Evolutionary conservation across 2,113 vertebrate genomes (phyloP), one percentile per base, ranked within the genome.

Genomic region (Pavo muticus): DNA sequence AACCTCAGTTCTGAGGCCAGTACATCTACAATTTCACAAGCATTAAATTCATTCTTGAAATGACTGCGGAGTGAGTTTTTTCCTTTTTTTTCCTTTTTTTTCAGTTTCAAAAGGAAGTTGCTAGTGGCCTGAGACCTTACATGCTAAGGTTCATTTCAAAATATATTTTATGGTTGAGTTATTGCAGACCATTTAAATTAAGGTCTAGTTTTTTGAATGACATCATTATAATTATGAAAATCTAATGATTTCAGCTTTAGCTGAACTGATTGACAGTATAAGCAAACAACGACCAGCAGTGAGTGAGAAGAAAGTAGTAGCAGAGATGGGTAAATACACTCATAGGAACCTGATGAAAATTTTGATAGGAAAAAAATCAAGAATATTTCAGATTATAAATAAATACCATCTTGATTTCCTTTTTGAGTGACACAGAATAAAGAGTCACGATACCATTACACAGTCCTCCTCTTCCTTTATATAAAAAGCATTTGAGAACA

Each of bases 161-260:
- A 54, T 59, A 39, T 76, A 50, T 83, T 91, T 95, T 87, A 71
- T 89, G 65, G 69, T 2, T 93, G 94, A 94, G 79, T 94, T 94
- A 64, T 68, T 86, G 81, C 17, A 87, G 88, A 73, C 21, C 47
- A 94, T 77, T 82, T 87, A 89, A 88, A 92, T 92, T 90, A 94
- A 54, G 84, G 39, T 92, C 73, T 85, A 87, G 67, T 44, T 81
- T 15, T 87, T 87, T 93, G 61, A 95, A 75, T 90, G 73, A 52
- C 94, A 94, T 47, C 48, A 87, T 87, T 94, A 47, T 96, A 97
- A 97, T 97, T 97, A 93, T 92, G 90, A 91, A 77, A 95, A 95
- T 96, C 61, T 94, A 97, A 95, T 93, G 40, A 95, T 95, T 90
- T 94, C 94, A 97, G 83, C 91, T 97, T 82, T 94, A 95, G 77